phyloP scores from a whole-genome alignment of 2,888 invertebrate species.

The Isotomurus palustris region DNA sequence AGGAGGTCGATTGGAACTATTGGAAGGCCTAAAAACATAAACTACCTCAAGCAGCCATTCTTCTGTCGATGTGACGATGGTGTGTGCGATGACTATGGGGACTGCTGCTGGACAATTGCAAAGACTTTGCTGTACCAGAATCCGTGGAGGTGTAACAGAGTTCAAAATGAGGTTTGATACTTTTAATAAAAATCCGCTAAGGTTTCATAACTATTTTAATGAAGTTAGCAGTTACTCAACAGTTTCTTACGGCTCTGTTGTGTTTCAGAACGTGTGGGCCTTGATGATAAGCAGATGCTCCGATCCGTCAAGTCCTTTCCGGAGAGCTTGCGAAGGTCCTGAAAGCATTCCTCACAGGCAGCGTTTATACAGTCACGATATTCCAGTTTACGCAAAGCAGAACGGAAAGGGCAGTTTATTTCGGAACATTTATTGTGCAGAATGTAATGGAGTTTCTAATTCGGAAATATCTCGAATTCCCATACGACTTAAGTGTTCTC shows the following conservation, averaged over 20 bases:
- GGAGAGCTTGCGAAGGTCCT: not conserved
- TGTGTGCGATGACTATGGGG: conserved; percentile 30
- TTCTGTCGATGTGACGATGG: conserved; percentile 35
- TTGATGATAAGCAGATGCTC: conserved; percentile 39
- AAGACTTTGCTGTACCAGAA: not conserved
- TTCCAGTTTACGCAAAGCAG: conserved; percentile 47
- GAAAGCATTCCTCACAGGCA: not conserved
- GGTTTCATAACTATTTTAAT: not conserved
- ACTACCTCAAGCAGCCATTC: conserved; percentile 14
- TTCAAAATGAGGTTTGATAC: conserved; percentile 25
- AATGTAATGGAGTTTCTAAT: conserved; percentile 43
- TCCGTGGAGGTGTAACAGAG: conserved; percentile 27
- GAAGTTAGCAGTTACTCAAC: not conserved
- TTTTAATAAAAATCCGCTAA: not conserved
- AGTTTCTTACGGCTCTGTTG: not conserved
- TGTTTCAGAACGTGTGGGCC: conserved; percentile 25
- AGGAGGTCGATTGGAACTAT: too few species aligned
- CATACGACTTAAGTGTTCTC: conserved; percentile 20
- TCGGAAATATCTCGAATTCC: conserved; percentile 14
- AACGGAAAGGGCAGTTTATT: conserved; percentile 42
- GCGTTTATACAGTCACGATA: conserved; percentile 42
- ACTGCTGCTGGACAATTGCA: conserved; percentile 29
- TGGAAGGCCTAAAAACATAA: conserved; percentile 5
- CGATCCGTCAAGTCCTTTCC: not conserved
- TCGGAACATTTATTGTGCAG: conserved; percentile 47